Percentiles rank a stretch among this genome's conserved stretches.
phyloP scores from a whole-genome alignment of 2,113 vertebrate species.

The Echinops telfairi region DNA sequence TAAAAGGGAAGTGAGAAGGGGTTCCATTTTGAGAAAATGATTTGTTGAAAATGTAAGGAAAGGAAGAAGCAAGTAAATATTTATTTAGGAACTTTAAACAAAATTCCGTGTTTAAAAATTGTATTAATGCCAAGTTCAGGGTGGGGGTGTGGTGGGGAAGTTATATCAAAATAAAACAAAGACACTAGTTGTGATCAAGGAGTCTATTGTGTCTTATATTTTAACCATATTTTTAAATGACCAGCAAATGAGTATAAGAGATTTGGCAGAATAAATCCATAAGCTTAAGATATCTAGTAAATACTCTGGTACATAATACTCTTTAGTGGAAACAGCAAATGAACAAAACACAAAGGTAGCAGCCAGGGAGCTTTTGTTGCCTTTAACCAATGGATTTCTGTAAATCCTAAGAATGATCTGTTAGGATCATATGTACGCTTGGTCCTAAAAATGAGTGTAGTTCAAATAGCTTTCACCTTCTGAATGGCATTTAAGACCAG shows the following conservation, averaged over 20 bases:
- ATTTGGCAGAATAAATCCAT: neutral
- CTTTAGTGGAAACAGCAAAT: too few relatives aligned
- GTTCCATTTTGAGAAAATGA: conserved; percentile 42
- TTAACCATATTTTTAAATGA: conserved; percentile 5
- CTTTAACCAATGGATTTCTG: neutral
- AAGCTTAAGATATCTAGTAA: neutral
- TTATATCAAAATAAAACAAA: conserved; percentile 13
- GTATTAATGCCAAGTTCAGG: neutral
- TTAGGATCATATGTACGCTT: neutral
- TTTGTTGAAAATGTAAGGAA: conserved; percentile 47
- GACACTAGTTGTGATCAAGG: neutral
- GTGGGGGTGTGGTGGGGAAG: neutral
- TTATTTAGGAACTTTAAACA: conserved; percentile 33
- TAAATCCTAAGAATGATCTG: neutral
- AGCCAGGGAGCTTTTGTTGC: neutral
- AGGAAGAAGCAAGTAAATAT: conserved; percentile 24
- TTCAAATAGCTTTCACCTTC: conserved; percentile 27
- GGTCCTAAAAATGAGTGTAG: neutral
- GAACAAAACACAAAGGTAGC: neutral
- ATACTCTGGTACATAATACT: neutral
- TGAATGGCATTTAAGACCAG: conserved; percentile 33
- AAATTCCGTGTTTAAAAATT: conserved; percentile 52
- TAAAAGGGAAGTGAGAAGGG: neutral
- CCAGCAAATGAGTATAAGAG: too few relatives aligned
- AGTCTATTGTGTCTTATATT: neutral